Percentiles rank a stretch among this genome's conserved stretches.
Conservation (phyloP, 2,888 invertebrate species). For the Pammene aurita region DNA sequence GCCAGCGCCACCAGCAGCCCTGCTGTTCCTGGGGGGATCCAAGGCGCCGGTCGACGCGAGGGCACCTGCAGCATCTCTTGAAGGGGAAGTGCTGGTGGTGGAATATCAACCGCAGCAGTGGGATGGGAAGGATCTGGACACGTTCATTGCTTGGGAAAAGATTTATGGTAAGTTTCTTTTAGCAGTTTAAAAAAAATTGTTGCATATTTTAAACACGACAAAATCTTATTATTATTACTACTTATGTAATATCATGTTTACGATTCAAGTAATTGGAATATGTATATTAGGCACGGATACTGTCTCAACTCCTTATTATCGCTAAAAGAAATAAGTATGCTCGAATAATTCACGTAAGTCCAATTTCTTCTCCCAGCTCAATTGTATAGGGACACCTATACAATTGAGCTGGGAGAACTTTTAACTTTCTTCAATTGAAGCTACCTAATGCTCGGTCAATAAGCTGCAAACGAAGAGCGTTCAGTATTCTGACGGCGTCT, state of each 20-base stretch:
- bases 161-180: constrained; percentile 70
- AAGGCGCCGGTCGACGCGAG: constrained; percentile 85
- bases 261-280: no score
- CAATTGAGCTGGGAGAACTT: constrained; percentile 24
- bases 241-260: no score
- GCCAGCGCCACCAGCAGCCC: constrained; percentile 67
- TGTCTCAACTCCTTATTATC: no score
- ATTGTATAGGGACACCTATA: no score
- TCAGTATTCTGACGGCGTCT: constrained; percentile 70
- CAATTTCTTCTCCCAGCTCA: no score
- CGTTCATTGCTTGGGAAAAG: constrained; percentile 78
- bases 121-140: constrained; percentile 80
- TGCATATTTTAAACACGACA: no score
- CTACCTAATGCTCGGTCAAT: constrained; percentile 49
- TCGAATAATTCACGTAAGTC: constrained; percentile 40
- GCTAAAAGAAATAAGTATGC: background rate
- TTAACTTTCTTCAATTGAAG: constrained; percentile 41
- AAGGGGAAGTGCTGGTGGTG: constrained; percentile 85
- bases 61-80: constrained; percentile 81
- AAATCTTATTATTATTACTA: no score
- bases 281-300: no score
- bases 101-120: constrained; percentile 82
- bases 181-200: no score
- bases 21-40: constrained; percentile 84
- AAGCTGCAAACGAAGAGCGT: constrained; percentile 55